These are phyloP conservation scores for Machimus atricapillus DNA, from an alignment of 2,888 invertebrate species.

Conservation along the genomic window DNA sequence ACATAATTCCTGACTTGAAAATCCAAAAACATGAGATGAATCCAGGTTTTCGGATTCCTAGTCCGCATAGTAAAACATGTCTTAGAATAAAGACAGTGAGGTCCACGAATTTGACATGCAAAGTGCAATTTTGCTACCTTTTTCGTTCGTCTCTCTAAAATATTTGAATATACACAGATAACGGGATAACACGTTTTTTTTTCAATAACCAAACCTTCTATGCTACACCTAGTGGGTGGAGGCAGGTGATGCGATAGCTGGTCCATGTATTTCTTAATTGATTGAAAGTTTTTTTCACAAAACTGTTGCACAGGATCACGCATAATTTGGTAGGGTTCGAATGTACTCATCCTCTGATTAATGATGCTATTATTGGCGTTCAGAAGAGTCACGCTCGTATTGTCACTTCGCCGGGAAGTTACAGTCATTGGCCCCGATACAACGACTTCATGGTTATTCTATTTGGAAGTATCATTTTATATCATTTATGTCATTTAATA, in stretches of 20 bases:
- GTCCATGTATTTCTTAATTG: conserved; percentile 90
- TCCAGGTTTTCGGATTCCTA: conserved; percentile 87
- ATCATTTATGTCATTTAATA: no score
- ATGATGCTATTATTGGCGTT: conserved; percentile 65
- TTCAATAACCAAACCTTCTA: conserved; percentile 72
- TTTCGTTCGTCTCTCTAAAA: conserved; percentile 78
- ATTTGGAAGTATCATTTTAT: background rate
- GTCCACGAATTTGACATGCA: conserved; percentile 82
- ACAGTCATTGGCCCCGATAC: conserved; percentile 71
- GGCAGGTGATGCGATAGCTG: conserved; percentile 84
- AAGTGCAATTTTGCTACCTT: conserved; percentile 89
- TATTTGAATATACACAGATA: conserved; percentile 39
- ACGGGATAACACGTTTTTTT: background rate
- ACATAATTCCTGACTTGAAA: conserved; percentile 71
- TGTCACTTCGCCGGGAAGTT: conserved; percentile 70
- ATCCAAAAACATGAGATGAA: conserved; percentile 95
- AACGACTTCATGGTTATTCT: conserved; percentile 62
- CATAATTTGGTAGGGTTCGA: conserved; percentile 87
- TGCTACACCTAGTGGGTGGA: conserved; percentile 90
- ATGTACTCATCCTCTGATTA: conserved; percentile 78
- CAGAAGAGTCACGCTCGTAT: conserved; percentile 80
- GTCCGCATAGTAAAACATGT: conserved; percentile 81
- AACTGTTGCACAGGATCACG: conserved; percentile 92
- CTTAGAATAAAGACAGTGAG: conserved; percentile 86
- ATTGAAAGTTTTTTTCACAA: conserved; percentile 92